Base-by-base conservation (phyloP, 2,888 invertebrate genomes). In the Muschampia plurimacula region DNA sequence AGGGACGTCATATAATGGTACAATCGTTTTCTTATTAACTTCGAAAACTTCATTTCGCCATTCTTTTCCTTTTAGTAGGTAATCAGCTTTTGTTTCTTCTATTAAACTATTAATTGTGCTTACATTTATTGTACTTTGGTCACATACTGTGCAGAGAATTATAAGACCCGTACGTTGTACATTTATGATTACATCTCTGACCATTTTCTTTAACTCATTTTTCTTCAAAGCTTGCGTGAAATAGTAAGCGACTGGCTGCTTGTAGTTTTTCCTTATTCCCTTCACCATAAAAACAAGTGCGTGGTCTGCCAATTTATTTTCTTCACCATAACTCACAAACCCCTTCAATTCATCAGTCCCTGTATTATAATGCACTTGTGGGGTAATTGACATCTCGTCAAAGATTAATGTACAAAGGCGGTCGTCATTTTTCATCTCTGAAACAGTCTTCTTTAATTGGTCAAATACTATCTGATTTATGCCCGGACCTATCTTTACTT, bases 211-310 rank as follows among this genome's bases (percentile, higher is more conserved):
- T 52, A 52, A 52, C 7, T 52, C 52, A 13, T n/a, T 15, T 13
- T 52, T 52, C 13, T 15, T 52, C 5, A 52, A 15, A 22, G 15
- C 3, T 9, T 55, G n/a, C 8, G 55, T 55, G n/a, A 55, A 55
- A 22, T 55, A 55, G n/a, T 55, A 55, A 7, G 55, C 55, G n/a
- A 55, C n/a, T 2, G 55, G 55, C 15, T 55, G 55, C 55, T 55
- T 55, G 9, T n/a, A 55, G 15, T 55, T 15, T 55, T 15, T 13
- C 9, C n/a, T n/a, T 8, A 55, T 55, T 8, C 55, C 55, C 9
- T 55, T 55, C 8, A 55, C 55, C 55, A 55, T 55, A 55, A 55
- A 55, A 7, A 55, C 55, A 6, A 55, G n/a, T n/a, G 55, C 55
- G 15, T 55, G 55, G 22, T 55, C 22, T 15, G 55, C 55, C n/a